Evolutionary conservation across 1,140 invertebrate species (phyloP).

Genomic region (Cydia strobilella): DNA sequence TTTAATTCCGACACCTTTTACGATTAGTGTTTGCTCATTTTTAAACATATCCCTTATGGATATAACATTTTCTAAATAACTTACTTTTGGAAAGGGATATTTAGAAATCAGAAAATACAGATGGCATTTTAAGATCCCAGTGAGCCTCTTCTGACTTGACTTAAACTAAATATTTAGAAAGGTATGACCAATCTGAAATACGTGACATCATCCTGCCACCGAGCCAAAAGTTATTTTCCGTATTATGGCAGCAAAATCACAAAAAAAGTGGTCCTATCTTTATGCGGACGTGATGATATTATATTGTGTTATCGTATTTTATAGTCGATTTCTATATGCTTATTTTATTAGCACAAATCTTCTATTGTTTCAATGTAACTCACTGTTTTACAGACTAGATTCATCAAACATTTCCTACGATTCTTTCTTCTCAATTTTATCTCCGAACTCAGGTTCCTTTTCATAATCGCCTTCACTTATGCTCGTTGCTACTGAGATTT

Average conservation of each 20-base stretch:
- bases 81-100: background rate
- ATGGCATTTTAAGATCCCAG: slow-evolving; percentile 10
- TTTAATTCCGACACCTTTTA: slow-evolving; percentile 23
- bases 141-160: background rate
- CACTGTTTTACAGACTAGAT: slow-evolving; percentile 45
- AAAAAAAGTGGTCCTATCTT: background rate
- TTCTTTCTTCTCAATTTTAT: slow-evolving; percentile 39
- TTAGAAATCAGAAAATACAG: background rate
- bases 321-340: background rate
- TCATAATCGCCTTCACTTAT: slow-evolving; percentile 57
- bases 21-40: background rate
- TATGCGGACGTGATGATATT: background rate
- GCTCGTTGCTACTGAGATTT: slow-evolving; percentile 74
- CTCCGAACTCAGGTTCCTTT: slow-evolving; percentile 37
- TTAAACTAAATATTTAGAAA: background rate
- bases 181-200: background rate
- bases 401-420: slow-evolving; percentile 16
- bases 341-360: background rate
- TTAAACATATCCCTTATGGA: background rate
- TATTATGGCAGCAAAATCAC: slow-evolving; percentile 5
- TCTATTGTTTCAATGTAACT: background rate
- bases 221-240: background rate
- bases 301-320: background rate
- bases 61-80: background rate
- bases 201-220: background rate